Evolutionary conservation across 2,797 vertebrate genomes (phyloP).

Genomic region (Toxotes lorentzi): DNA sequence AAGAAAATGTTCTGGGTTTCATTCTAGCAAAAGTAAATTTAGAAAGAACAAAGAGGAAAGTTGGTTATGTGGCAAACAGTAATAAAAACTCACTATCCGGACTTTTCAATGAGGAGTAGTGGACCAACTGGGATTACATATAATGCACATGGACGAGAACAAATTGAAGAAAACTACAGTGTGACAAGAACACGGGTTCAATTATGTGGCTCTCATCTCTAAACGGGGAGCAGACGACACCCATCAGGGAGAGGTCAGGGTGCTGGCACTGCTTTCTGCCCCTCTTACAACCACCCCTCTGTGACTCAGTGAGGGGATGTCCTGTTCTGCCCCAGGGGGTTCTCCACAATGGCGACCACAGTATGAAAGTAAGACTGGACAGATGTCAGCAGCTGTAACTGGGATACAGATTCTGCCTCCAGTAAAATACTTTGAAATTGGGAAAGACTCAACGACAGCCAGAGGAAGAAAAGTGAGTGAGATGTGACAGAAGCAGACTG

Average conservation of each 20-base stretch:
- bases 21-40: neutral
- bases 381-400: conserved; percentile 21
- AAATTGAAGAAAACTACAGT: neutral
- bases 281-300: conserved; percentile 30
- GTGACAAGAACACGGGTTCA: conserved; percentile 26
- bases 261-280: conserved; percentile 23
- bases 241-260: conserved; percentile 30
- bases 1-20: neutral
- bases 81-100: neutral
- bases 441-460: neutral
- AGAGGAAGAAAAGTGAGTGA: neutral
- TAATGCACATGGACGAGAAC: neutral
- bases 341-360: conserved; percentile 16
- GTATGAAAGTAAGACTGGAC: conserved; percentile 23
- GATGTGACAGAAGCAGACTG: neutral
- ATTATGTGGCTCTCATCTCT: conserved; percentile 17
- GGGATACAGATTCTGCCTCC: conserved; percentile 5
- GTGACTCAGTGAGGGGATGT: conserved; percentile 36
- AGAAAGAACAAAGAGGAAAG: neutral
- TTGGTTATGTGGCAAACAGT: neutral
- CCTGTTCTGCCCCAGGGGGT: conserved; percentile 32
- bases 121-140: neutral
- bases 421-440: conserved; percentile 11
- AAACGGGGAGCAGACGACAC: neutral
- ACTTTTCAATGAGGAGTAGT: neutral